Conservation (phyloP, 2,888 invertebrate species). For the Tenthredo notha region DNA sequence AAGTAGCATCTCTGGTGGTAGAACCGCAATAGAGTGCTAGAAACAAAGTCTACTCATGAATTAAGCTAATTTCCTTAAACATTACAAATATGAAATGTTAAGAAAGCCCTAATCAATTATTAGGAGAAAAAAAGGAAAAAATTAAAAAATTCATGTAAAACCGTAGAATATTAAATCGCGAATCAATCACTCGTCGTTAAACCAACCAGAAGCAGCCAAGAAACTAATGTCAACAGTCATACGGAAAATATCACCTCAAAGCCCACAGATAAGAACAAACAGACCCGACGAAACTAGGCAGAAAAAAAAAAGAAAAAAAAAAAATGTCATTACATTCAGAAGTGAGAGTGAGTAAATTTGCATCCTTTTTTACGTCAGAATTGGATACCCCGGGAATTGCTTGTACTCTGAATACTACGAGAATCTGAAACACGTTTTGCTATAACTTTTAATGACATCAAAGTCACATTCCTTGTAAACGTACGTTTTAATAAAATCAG, state of each 20-base stretch:
- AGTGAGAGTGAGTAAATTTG: constrained; percentile 31
- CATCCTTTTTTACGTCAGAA: not conserved
- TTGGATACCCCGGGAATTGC: not conserved
- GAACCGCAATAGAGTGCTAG: constrained; percentile 19
- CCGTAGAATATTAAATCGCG: not conserved
- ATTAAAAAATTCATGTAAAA: not conserved
- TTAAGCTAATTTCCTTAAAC: constrained; percentile 7
- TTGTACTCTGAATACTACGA: not conserved
- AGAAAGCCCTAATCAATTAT: constrained; percentile 12
- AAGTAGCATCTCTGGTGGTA: constrained; percentile 17
- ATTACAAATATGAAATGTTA: not conserved
- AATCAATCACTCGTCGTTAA: not conserved
- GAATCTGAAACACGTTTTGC: not conserved
- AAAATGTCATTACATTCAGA: not conserved
- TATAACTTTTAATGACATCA: not conserved
- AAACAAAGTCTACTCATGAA: constrained; percentile 28
- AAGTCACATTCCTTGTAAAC: constrained; percentile 16
- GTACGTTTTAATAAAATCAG: constrained; percentile 6
- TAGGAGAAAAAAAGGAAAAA: not conserved
- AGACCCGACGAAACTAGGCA: not conserved
- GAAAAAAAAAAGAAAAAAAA: not conserved
- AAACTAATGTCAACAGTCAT: not conserved
- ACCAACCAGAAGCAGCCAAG: not conserved
- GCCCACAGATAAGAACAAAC: not conserved
- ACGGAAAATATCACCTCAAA: constrained; percentile 16